Percentiles rank a stretch among this genome's conserved stretches.
Evolutionary conservation across 2,888 invertebrate species (phyloP).

Genomic region (Eristalinus sepulchralis): DNA sequence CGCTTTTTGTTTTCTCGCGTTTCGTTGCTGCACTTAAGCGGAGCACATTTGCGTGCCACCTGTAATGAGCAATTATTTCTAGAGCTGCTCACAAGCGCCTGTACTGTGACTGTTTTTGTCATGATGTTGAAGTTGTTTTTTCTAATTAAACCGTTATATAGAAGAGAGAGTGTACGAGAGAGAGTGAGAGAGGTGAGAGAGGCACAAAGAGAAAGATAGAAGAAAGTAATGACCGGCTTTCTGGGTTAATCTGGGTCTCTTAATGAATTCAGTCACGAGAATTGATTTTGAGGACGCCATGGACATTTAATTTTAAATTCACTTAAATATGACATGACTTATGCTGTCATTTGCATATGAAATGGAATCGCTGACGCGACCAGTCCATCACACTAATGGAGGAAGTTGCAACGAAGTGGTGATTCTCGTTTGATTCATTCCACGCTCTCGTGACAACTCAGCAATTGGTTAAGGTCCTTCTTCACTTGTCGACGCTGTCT

Average conservation of each 20-base stretch:
- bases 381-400: too few relatives aligned
- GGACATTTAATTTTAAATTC: neutral
- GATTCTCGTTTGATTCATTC: too few relatives aligned
- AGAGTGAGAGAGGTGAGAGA: neutral
- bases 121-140: neutral
- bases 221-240: constrained; percentile 16
- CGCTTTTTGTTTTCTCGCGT: neutral
- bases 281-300: constrained; percentile 33
- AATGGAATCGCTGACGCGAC: neutral
- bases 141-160: neutral
- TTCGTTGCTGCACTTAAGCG: constrained; percentile 6
- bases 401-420: too few relatives aligned
- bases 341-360: neutral
- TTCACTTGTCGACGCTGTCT: too few relatives aligned
- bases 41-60: constrained; percentile 61
- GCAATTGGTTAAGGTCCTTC: too few relatives aligned
- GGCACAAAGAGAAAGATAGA: neutral
- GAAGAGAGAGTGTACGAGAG: neutral
- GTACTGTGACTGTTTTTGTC: neutral
- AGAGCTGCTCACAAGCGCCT: neutral
- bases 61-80: constrained; percentile 61
- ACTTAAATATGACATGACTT: neutral
- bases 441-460: too few relatives aligned
- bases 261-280: constrained; percentile 51
- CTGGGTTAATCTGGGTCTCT: constrained; percentile 49